Base-by-base conservation (phyloP, 2,797 vertebrate genomes). In the Merluccius polli region DNA sequence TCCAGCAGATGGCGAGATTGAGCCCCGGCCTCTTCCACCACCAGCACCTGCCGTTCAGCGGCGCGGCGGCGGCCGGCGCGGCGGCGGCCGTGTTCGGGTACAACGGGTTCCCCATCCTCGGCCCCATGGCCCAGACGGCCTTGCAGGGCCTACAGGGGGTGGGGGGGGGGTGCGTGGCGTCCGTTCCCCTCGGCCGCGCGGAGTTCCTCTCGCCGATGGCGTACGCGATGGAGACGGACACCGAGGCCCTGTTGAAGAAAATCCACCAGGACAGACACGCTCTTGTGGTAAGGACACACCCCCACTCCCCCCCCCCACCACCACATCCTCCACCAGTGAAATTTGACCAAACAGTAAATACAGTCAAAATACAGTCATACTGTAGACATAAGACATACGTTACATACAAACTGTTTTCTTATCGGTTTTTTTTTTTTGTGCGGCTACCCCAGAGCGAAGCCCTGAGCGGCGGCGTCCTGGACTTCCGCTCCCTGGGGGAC, bases 261-360 rank as follows among this genome's bases (percentile, higher is more conserved):
- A 90, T 93, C 74, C 91, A 93, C 36, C 90, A 92, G 71, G 92
- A 93, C 16, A 92, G 91, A 83, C 93, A 92, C 77, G 87, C 81
- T n/a, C 75, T 92, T 24, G 90, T 93, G 90, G 94, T 95, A 76
- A 90, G 89, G 74, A 15, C 15, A n/a, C 7, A 1, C 21, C 48
- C 21, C 21, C 52, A 4, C 36, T 10, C 36, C 1, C 5, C 36
- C 5, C 36, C 36, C 5, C 36, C 16, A 0, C 33, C 33, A 35
- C 33, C 33, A 35, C 33, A 35, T 8, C 33, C 18, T 52, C 18
- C 44, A 5, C 18, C 44, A 59, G 41, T 15, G 12, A 44, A 15
- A 21, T 59, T 59, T n/a, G 24, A 59, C 21, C 21, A 59, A 59
- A n/a, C 21, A 52, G 44, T 52, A 18, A 52, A 52, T 52, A 52